Conservation (phyloP, 1,140 invertebrate species). For the Cepaea nemoralis region DNA sequence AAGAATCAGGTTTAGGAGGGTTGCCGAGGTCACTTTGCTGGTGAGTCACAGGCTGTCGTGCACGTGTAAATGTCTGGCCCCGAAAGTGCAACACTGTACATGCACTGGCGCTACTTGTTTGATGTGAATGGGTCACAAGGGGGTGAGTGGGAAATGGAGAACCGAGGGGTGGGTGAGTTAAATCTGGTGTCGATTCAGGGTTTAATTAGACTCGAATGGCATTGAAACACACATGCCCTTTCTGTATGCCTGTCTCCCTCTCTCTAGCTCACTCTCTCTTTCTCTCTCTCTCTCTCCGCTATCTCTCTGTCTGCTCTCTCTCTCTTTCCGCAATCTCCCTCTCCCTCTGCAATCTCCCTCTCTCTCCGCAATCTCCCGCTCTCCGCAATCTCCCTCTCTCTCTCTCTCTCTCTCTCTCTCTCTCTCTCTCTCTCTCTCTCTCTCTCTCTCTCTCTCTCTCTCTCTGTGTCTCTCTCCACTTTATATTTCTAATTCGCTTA, state of each 20-base stretch:
- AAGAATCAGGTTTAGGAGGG: neutral
- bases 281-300: constrained; percentile 5
- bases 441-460: neutral
- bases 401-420: constrained; percentile 8
- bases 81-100: neutral
- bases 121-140: neutral
- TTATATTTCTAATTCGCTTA: too few species aligned
- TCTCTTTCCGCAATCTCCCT: too few species aligned
- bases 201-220: too few species aligned
- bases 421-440: neutral
- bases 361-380: too few species aligned
- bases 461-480: too few species aligned
- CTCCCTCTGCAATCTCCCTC: too few species aligned
- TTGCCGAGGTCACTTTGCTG: neutral
- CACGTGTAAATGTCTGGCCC: neutral
- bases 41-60: neutral
- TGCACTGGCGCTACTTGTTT: neutral
- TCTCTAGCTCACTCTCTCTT: too few species aligned
- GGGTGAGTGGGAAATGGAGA: neutral
- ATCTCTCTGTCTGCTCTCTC: too few species aligned
- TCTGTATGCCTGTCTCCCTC: too few species aligned
- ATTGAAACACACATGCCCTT: too few species aligned
- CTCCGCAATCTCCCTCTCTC: neutral
- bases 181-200: too few species aligned
- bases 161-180: neutral